Conservation (phyloP, 2,113 vertebrate species). For the Heterocephalus glaber region DNA sequence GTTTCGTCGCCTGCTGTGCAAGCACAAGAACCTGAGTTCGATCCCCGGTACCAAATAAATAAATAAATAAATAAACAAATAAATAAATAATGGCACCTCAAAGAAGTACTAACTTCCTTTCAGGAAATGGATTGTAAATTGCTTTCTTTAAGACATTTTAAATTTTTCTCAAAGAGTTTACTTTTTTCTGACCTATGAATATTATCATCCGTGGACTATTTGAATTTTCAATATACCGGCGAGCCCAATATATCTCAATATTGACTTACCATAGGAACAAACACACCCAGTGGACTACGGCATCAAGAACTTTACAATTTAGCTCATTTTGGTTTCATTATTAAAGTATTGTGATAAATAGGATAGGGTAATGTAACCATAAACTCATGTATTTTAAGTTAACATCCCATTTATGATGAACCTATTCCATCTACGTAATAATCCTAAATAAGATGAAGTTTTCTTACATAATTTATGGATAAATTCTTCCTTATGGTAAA, state of each 20-base stretch:
- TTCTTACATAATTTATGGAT: background rate
- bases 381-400: background rate
- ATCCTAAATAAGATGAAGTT: background rate
- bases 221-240: background rate
- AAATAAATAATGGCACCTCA: constrained; percentile 73
- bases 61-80: too few relatives aligned
- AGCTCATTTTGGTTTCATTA: background rate
- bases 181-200: constrained; percentile 10
- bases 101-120: constrained; percentile 66
- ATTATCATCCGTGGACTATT: background rate
- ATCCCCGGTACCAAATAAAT: too few relatives aligned
- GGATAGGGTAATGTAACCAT: background rate
- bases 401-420: background rate
- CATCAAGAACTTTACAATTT: background rate
- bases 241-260: background rate
- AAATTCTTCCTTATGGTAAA: background rate
- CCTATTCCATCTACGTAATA: background rate
- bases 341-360: background rate
- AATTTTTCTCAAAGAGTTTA: constrained; percentile 18
- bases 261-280: background rate
- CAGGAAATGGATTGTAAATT: constrained; percentile 69
- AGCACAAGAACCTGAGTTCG: too few relatives aligned
- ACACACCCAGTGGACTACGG: background rate
- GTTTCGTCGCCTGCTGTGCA: too few relatives aligned
- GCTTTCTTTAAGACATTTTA: constrained; percentile 35